Evolutionary conservation across 1,140 invertebrate species (phyloP).

Genomic region (Panagrolaimus sp.): DNA sequence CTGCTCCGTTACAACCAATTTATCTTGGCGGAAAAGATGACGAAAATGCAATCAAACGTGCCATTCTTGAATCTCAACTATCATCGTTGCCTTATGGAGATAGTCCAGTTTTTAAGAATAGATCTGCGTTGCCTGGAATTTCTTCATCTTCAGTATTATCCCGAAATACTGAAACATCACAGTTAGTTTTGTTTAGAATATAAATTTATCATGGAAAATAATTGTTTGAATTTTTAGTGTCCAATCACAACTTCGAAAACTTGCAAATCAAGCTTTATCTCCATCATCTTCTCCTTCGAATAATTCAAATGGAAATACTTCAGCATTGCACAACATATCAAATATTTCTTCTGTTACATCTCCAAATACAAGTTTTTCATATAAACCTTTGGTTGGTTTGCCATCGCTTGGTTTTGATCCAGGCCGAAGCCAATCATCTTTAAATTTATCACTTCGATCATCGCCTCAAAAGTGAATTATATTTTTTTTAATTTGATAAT

Average conservation of each 20-base stretch:
- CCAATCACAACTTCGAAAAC: conserved; percentile 21
- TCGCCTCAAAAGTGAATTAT: neutral
- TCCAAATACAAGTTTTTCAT: conserved; percentile 10
- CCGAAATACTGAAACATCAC: too few species aligned
- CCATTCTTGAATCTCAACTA: conserved; percentile 39
- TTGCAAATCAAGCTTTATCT: conserved; percentile 11
- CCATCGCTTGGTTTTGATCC: conserved; percentile 3
- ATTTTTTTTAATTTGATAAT: too few species aligned
- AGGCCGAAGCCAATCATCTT: neutral
- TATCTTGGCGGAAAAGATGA: conserved; percentile 19
- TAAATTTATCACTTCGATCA: neutral
- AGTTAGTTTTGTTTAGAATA: too few species aligned
- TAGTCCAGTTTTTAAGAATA: conserved; percentile 26
- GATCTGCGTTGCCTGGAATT: neutral
- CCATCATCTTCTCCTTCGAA: neutral
- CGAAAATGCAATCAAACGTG: conserved; percentile 27
- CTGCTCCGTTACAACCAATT: neutral
- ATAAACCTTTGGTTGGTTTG: conserved; percentile 22
- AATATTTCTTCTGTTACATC: neutral
- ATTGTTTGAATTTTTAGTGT: neutral
- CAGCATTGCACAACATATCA: neutral
- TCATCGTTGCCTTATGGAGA: conserved; percentile 39
- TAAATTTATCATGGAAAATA: too few species aligned
- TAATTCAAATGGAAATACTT: neutral
- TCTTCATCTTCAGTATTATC: too few species aligned